These are phyloP conservation scores for Linyphia triangularis DNA, from an alignment of 2,888 invertebrate genomes.

Conservation along the genomic window DNA sequence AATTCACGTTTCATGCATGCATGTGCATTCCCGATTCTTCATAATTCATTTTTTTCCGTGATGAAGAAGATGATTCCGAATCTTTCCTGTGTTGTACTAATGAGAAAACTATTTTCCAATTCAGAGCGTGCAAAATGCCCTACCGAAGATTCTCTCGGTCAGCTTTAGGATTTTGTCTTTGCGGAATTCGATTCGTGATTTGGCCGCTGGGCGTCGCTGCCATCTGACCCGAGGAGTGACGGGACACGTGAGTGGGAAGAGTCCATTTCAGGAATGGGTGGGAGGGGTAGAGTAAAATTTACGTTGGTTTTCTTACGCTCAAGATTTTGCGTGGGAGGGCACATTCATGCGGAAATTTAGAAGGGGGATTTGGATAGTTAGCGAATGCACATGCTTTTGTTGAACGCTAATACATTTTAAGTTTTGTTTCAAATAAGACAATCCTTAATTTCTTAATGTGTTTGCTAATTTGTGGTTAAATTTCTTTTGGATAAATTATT, in stretches of 20 bases:
- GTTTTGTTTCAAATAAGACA: too few species aligned
- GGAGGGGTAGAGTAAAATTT: constrained; percentile 35
- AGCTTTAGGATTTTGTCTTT: constrained; percentile 62
- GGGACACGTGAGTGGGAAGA: constrained; percentile 66
- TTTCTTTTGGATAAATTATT: too few species aligned
- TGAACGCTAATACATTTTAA: too few species aligned
- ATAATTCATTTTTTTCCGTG: constrained; percentile 4
- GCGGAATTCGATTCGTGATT: constrained; percentile 69
- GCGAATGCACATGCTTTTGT: too few species aligned
- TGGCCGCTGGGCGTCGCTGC: constrained; percentile 69
- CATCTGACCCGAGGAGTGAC: constrained; percentile 42
- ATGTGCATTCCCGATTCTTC: neutral
- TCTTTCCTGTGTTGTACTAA: neutral
- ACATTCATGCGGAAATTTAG: too few species aligned
- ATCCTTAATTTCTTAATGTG: too few species aligned
- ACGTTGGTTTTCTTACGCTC: neutral
- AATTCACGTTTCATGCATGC: neutral
- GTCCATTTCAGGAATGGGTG: constrained; percentile 54
- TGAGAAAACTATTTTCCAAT: constrained; percentile 16
- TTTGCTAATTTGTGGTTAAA: too few species aligned
- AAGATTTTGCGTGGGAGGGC: too few species aligned
- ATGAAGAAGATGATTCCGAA: neutral
- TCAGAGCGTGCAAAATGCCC: neutral
- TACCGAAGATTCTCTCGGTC: constrained; percentile 36
- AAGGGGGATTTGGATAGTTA: too few species aligned